Percentiles rank a stretch among this genome's conserved stretches.
These are phyloP conservation scores for Acanthosepion lycidas DNA, from an alignment of 2,888 invertebrate genomes.

Conservation along the genomic window DNA sequence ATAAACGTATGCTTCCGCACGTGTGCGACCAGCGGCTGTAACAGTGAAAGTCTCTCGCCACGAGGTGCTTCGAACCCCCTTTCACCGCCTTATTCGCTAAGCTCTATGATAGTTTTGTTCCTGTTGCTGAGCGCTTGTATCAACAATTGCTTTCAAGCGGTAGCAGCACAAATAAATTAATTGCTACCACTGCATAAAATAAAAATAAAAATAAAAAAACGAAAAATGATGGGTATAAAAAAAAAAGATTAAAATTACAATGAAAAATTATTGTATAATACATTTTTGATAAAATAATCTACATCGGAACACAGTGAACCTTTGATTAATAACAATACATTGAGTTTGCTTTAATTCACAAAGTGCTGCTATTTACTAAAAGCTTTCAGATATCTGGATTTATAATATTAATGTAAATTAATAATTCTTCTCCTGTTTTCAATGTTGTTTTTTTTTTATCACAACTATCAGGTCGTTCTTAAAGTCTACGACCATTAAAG, in stretches of 20 bases:
- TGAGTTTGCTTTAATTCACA: no score
- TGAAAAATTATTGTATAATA: no score
- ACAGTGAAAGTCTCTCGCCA: background rate
- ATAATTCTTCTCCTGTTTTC: no score
- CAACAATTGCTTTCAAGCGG: background rate
- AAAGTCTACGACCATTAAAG: no score
- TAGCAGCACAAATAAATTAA: background rate
- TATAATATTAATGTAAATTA: no score
- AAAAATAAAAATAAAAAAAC: background rate
- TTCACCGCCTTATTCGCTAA: background rate
- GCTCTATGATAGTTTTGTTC: background rate
- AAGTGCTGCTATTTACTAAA: no score
- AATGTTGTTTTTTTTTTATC: no score
- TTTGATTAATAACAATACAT: no score
- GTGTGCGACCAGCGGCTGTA: background rate
- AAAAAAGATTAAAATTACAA: background rate
- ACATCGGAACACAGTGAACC: no score
- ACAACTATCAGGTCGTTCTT: no score
- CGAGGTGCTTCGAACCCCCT: background rate
- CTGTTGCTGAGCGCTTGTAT: background rate
- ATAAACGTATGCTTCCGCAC: background rate
- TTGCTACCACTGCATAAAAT: background rate
- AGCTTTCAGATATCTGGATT: no score
- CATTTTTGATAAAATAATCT: no score
- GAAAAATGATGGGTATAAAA: background rate